Base-by-base conservation (phyloP, 2,797 vertebrate genomes). In the Spondyliosoma cantharus region DNA sequence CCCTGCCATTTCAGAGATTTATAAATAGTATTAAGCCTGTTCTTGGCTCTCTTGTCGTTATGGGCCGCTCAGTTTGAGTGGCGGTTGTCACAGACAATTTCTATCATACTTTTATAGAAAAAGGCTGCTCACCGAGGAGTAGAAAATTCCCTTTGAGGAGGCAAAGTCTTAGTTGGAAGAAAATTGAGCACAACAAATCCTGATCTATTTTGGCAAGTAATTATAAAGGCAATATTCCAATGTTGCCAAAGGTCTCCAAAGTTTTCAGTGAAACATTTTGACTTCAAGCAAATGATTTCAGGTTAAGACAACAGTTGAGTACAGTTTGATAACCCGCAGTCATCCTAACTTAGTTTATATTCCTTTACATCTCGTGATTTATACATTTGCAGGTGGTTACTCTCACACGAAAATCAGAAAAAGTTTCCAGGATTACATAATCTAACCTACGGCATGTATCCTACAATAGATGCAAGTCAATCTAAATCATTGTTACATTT, bases 1-100 rank as follows among this genome's bases (percentile, higher is more conserved):
- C 90, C 90, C 91, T 91, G 92, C 92, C 85, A 86, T 93, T 93
- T 92, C 85, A 69, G 84, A 92, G 92, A 90, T 93, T 93, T 94
- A 93, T 93, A 94, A 94, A 94, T 94, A 94, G 92, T 90, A 89
- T 93, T 93, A 94, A 93, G 92, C 90, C 90, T 92, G 88, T 93
- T 91, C 90, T 93, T 92, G 91, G 91, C 91, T 93, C 88, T 87
- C 88, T 86, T 89, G 86, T 90, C 86, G 74, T 91, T 90, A 91
- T 87, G 90, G 90, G 86, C 86, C 82, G 83, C 88, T 92, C 85
- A 82, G 77, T 93, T 93, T 93, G 93, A 94, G 90, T 94, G 92
- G 92, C 90, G 88, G 88, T 94, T 94, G 93, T 94, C 93, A 94
- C 78, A 88, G 80, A 87, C 88, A 91, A 93, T 94, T 94, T 93